Base-by-base conservation (phyloP, 2,113 vertebrate genomes). In the Piprites chloris region DNA sequence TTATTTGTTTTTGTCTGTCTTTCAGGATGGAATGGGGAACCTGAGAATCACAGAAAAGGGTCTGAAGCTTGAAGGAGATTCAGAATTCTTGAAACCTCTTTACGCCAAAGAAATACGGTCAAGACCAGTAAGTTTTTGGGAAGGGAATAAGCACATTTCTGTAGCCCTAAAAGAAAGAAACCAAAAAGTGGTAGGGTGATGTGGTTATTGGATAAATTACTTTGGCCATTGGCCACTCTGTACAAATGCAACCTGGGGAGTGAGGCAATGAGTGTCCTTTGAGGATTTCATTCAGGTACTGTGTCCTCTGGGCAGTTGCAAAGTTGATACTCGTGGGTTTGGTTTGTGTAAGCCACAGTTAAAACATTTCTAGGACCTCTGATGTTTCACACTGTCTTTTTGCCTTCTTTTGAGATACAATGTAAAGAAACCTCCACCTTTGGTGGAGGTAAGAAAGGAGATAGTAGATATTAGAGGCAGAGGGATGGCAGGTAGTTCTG, bases 61-160 rank as follows among this genome's bases (percentile, higher is more conserved):
- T 92, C 98, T 99, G 96, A 99, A 98, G 97, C 98, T 99, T 75
- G 99, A 99, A 97, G 99, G 99, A 93, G 98, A 99, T 97, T 99
- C 99, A 5, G 99, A 99, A 98, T 99, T 99, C 97, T 98, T 99
- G 95, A 98, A 99, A 98, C 99, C 99, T 93, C 99, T 99, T 95
- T 99, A 99, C 96, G 99, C 99, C 99, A 99, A 99, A 99, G 99
- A 99, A 99, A 99, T 99, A 97, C 99, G 98, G 86, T 99, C 99
- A 97, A 99, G 98, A 98, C 98, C 98, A 96, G 99, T 99, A 98
- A 99, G 99, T 99, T 91, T 59, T 50, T 41, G 12, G 46, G 39
- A 68, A 78, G 74, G 10, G 35, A 73, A 56, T 63, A 9, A 63
- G 6, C 21, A 11, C 8, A 5, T 67, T 75, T 93, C 49, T 86